These are phyloP conservation scores for Gasterosteus nipponicus DNA, from an alignment of 2,113 vertebrate species.

Conservation along the genomic window DNA sequence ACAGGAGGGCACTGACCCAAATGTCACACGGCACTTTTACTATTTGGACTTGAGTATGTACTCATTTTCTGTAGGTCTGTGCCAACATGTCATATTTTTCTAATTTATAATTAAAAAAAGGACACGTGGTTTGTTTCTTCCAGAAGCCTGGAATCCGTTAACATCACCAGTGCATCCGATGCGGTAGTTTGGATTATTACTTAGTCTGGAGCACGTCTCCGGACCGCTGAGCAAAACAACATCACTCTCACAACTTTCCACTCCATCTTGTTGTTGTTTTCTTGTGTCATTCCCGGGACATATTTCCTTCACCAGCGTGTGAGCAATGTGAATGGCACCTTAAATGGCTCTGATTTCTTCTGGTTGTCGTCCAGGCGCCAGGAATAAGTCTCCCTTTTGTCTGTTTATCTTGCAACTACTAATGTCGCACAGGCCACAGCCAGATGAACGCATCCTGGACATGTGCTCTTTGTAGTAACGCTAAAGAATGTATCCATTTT, in stretches of 20 bases:
- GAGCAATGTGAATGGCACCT: slow-evolving; percentile 12
- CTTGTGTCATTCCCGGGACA: slow-evolving; percentile 32
- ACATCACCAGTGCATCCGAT: slow-evolving; percentile 6
- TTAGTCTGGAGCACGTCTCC: slow-evolving; percentile 23
- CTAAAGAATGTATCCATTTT: neutral
- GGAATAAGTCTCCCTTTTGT: slow-evolving; percentile 27
- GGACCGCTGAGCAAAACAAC: slow-evolving; percentile 8
- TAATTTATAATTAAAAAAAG: slow-evolving; percentile 1
- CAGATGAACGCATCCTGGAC: neutral
- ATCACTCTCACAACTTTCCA: slow-evolving; percentile 21
- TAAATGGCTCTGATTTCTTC: slow-evolving; percentile 27
- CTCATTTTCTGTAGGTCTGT: neutral
- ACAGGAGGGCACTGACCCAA: neutral
- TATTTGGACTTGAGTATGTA: neutral
- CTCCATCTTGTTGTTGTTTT: slow-evolving; percentile 17
- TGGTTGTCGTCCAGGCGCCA: slow-evolving; percentile 24
- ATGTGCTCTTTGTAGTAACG: neutral
- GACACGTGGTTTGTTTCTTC: neutral
- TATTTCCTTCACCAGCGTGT: slow-evolving; percentile 30
- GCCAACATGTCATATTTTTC: slow-evolving; percentile 5
- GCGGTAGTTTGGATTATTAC: slow-evolving; percentile 5
- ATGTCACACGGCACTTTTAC: neutral
- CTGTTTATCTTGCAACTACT: slow-evolving; percentile 32
- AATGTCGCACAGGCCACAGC: slow-evolving; percentile 12
- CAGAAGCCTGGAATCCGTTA: slow-evolving; percentile 7